Conservation (phyloP, 2,797 vertebrate genomes). For the Sebastes itinus region DNA sequence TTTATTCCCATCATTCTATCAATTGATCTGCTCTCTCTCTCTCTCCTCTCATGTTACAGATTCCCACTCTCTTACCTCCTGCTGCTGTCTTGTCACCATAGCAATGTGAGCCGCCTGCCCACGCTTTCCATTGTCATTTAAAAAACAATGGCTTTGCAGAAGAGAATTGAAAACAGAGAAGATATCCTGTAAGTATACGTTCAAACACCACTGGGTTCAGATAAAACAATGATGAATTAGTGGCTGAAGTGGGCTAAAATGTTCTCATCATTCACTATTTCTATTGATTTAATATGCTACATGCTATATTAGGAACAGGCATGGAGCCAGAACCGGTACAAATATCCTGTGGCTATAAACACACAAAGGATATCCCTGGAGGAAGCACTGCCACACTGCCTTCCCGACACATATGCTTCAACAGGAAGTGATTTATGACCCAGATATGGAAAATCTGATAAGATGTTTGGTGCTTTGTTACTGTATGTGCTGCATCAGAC, state of each 20-base stretch:
- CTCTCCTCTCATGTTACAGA: constrained; percentile 8
- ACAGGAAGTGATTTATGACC: constrained; percentile 53
- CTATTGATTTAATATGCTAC: not conserved
- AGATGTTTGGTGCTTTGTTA: not conserved
- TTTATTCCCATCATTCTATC: not conserved
- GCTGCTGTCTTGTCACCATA: constrained; percentile 41
- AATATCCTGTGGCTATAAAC: constrained; percentile 59
- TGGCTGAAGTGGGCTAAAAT: not conserved
- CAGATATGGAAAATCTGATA: constrained; percentile 40
- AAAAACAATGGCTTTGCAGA: constrained; percentile 21
- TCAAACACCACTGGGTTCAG: not conserved
- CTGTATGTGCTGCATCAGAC: not conserved
- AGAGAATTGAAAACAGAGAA: not conserved
- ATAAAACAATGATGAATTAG: not conserved
- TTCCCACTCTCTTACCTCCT: constrained; percentile 18
- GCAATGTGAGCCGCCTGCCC: constrained; percentile 35
- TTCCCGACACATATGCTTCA: constrained; percentile 44
- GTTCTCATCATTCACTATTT: not conserved
- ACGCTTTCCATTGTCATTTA: constrained; percentile 18
- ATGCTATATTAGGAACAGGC: constrained; percentile 40
- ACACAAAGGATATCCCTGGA: constrained; percentile 63
- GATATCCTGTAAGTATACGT: not conserved
- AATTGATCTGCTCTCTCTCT: not conserved
- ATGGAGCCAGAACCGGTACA: constrained; percentile 25
- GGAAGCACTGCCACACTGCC: constrained; percentile 53